Percentiles rank a stretch among this genome's conserved stretches.
Conservation (phyloP, 2,113 vertebrate species). For the Patagioenas fasciata region DNA sequence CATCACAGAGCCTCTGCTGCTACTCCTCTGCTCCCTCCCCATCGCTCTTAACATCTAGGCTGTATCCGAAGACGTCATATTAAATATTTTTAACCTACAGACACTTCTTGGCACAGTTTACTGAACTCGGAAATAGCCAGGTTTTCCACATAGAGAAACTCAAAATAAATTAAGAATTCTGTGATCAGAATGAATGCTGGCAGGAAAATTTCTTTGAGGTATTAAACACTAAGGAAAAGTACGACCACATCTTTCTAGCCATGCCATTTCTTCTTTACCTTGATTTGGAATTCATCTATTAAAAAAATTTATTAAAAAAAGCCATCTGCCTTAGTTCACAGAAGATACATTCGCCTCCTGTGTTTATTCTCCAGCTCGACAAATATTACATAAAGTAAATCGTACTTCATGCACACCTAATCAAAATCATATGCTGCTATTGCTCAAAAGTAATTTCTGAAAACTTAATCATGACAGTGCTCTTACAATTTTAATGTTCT, state of each 20-base stretch:
- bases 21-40: background rate
- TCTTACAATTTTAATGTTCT: background rate
- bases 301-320: background rate
- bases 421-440: background rate
- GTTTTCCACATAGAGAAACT: background rate
- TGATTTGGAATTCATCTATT: background rate
- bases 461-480: background rate
- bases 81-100: slow-evolving; percentile 19
- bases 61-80: background rate
- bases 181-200: background rate
- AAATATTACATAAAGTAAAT: background rate
- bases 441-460: background rate
- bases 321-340: background rate
- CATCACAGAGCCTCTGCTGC: background rate
- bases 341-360: background rate
- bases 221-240: background rate
- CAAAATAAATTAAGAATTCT: slow-evolving; percentile 19
- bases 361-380: background rate
- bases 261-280: background rate
- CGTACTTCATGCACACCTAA: background rate
- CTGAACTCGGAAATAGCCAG: background rate
- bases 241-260: background rate
- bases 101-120: background rate
- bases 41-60: background rate
- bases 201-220: background rate